Conservation (phyloP, 2,888 invertebrate species). For the Glaucopsyche alexis region DNA sequence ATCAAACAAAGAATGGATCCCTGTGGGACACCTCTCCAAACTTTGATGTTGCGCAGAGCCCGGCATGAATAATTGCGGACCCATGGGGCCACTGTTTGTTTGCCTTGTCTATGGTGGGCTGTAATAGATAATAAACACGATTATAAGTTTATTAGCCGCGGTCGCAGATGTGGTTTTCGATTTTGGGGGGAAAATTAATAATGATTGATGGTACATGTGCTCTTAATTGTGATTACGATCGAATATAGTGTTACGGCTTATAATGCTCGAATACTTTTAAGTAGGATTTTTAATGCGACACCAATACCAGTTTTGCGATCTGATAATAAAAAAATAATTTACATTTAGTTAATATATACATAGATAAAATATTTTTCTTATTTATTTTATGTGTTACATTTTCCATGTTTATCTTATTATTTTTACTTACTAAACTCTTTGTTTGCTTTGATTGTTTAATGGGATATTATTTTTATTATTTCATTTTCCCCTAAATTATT, state of each 20-base stretch:
- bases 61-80: slow-evolving; percentile 53
- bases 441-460: too few relatives aligned
- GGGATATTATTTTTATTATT: too few relatives aligned
- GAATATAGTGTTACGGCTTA: slow-evolving; percentile 25
- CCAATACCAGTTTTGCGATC: not conserved
- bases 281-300: not conserved
- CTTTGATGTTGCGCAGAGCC: slow-evolving; percentile 57
- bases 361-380: not conserved
- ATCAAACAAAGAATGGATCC: slow-evolving; percentile 42
- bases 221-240: slow-evolving; percentile 23
- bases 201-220: slow-evolving; percentile 38
- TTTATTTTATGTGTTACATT: too few relatives aligned
- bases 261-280: slow-evolving; percentile 9
- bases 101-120: slow-evolving; percentile 40
- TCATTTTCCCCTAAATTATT: too few relatives aligned
- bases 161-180: slow-evolving; percentile 51
- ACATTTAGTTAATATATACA: too few relatives aligned
- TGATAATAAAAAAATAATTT: too few relatives aligned
- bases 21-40: slow-evolving; percentile 43
- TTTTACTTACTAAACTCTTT: too few relatives aligned
- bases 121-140: slow-evolving; percentile 66
- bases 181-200: slow-evolving; percentile 36
- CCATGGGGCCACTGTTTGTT: slow-evolving; percentile 48
- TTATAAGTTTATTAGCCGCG: slow-evolving; percentile 68
- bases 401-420: too few relatives aligned